Evolutionary conservation across 2,113 vertebrate species (phyloP), one percentile per base, ranked within the genome.

Genomic region (Malurus melanocephalus): DNA sequence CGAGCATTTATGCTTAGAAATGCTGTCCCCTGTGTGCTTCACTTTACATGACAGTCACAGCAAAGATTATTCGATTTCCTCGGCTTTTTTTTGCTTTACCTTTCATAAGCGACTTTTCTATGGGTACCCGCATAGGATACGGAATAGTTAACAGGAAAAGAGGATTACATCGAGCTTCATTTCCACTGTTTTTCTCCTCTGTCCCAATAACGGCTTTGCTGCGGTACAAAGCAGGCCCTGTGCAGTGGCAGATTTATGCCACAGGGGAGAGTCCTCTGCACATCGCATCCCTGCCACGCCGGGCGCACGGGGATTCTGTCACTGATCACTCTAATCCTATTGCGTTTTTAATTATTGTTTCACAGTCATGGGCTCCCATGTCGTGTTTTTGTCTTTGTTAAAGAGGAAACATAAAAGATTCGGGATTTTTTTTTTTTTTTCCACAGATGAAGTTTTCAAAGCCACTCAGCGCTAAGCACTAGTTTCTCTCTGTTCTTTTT

Each of bases 201-300:
- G 3, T 52, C 57, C 32, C 69, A 38, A 38, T 38, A 38, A 13
- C 2, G 0, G 13, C 43, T 73, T 40, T 53, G 46, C 82, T 33
- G 72, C 2, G 0, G 35, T 14, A 26, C 56, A 26, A 26, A 86
- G 48, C 71, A 9, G 2, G 72, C 18, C 6, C 73, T 23, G 35
- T 94, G 89, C 85, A 95, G 68, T 94, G 94, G 59, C 92, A 81
- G 60, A n/a, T 90, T 85, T 66, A 6, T 55, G 91, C 94, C 96
- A 81, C 96, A 94, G 35, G 95, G 81, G 93, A 92, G 95, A 93
- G 94, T 61, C 52, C 91, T 94, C 72, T 60, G 87, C 94, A 76
- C 80, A 78, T 78, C 76, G 5, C 84, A 94, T 83, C 69, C 40
- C 48, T 46, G 80, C 43, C 73, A 20, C 4, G 2, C 62, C 3